phyloP scores from a whole-genome alignment of 2,888 invertebrate genomes.

The Anthrax anthrax region DNA sequence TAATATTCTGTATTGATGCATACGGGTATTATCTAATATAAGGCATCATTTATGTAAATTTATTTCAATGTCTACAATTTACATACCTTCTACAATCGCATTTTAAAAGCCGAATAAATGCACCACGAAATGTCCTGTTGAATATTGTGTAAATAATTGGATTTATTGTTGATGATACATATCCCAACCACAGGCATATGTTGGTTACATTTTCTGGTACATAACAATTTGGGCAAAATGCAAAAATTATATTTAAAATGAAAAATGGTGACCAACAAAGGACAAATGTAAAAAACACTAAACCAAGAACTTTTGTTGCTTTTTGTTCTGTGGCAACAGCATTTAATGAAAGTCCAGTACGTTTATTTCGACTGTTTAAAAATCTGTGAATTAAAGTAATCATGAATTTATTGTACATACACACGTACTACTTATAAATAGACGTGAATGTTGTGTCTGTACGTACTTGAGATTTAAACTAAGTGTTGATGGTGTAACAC shows the following conservation, averaged over 20 bases:
- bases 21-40: no score
- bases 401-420: no score
- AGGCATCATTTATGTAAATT: no score
- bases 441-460: no score
- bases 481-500: constrained; percentile 43
- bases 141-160: constrained; percentile 90
- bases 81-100: constrained; percentile 60
- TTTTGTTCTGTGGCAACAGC: constrained; percentile 87
- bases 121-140: constrained; percentile 76
- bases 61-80: no score
- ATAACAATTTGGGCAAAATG: constrained; percentile 64
- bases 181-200: constrained; percentile 81
- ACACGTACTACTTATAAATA: no score
- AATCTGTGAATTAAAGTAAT: constrained; percentile 40
- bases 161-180: constrained; percentile 84
- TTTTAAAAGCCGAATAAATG: constrained; percentile 60
- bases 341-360: constrained; percentile 57
- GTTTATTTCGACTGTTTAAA: constrained; percentile 52
- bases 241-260: constrained; percentile 72
- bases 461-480: constrained; percentile 43
- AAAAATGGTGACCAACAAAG: constrained; percentile 91
- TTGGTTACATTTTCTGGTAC: constrained; percentile 56
- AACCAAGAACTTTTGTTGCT: constrained; percentile 73
- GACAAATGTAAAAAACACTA: constrained; percentile 87
- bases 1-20: neutral